Percentiles rank a stretch among this genome's conserved stretches.
phyloP scores from a whole-genome alignment of 2,113 vertebrate species.

The Heptranchias perlo region DNA sequence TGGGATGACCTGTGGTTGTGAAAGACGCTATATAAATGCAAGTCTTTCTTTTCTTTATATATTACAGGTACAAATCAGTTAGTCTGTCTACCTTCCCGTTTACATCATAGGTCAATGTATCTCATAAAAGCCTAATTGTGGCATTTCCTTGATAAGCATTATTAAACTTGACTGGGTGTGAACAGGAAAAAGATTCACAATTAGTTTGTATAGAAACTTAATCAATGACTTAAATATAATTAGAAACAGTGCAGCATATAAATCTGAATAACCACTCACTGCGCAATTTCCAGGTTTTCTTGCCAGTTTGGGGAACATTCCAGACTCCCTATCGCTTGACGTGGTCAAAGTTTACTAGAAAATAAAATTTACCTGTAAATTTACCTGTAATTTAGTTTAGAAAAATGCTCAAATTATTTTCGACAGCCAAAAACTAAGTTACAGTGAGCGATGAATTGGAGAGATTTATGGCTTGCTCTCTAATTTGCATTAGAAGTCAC shows the following conservation, averaged over 20 bases:
- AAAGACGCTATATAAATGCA: too few relatives aligned
- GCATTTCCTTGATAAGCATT: neutral
- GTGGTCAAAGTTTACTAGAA: neutral
- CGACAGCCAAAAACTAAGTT: neutral
- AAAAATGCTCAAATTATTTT: neutral
- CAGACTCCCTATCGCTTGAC: neutral
- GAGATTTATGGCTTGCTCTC: neutral
- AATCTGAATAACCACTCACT: neutral
- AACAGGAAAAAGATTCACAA: neutral
- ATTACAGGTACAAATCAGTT: neutral
- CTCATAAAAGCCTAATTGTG: neutral
- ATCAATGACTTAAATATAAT: neutral
- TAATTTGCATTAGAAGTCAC: neutral
- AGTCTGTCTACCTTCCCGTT: neutral
- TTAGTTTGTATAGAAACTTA: neutral
- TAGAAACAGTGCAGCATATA: neutral
- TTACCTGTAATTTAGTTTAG: neutral
- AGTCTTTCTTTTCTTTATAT: too few relatives aligned
- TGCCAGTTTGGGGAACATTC: neutral
- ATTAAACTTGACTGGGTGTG: neutral
- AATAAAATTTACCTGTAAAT: too few relatives aligned
- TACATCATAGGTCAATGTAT: neutral
- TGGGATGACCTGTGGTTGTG: too few relatives aligned
- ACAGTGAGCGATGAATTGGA: neutral
- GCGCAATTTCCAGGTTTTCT: neutral